Base-by-base conservation (phyloP, 30 jellyfish, hydroid and myxozoan genomes). In the Pelagia noctiluca region DNA sequence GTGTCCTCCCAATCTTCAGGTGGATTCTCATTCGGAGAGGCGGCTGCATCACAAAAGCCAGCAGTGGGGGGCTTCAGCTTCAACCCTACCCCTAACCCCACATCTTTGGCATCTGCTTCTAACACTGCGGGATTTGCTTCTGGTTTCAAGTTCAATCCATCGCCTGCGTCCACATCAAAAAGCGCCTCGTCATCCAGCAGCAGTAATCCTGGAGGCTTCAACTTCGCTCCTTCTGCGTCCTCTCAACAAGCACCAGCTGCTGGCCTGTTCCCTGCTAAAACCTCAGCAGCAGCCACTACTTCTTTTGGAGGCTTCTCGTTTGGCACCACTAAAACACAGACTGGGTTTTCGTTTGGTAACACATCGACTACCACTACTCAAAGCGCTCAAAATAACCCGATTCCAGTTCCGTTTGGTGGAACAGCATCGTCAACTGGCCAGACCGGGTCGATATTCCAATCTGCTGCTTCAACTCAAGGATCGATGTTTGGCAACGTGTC, bases 201-300 rank as follows among this genome's bases (percentile, higher is more conserved):
- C 30, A 10, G 68, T 50, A 77, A 38, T 16, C 4, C 33, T 2
- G 78, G 78, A 33, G 88, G 88, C 16, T 77, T 77, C 61, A 37
- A 34, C 34, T 75, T 75, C 38, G 87, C 76, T 24, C 21, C 67
- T 22, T 33, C 88, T 8, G 2, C 63, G 5, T 28, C 80, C 29
- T 26, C 63, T 22, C 46, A 60, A n/a, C 3, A 35, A 22, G 77
- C 70, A 1, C 34, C 79, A 19, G 30, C 61, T 1, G 24, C 26
- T 49, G 92, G 92, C n/a, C 72, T 79, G 7, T 82, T 82, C 35
- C 33, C 92, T 0, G 68, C 69, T 35, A 80, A 73, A 49, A 24
- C 76, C 22, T 34, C 38, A 1, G 3, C 42, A 1, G 29, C 34
- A 33, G 7, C 82, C 35, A 2, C 34, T 19, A 35, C 61, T 22